Conservation (phyloP, 1,140 invertebrate genomes). For the Nylanderia fulva region DNA sequence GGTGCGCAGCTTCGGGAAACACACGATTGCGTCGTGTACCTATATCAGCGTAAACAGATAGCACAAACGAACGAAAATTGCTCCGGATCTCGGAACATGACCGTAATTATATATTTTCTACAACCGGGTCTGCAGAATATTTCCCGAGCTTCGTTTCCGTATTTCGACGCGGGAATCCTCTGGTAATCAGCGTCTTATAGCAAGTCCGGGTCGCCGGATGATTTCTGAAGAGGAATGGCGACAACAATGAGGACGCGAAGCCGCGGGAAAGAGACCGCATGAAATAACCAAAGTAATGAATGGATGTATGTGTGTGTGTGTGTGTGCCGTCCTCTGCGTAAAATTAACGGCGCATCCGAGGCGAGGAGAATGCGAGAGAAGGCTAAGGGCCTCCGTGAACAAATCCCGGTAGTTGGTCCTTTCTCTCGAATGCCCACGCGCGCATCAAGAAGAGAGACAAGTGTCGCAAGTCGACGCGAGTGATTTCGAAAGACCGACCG, state of each 20-base stretch:
- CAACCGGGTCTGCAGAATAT: conserved; percentile 4
- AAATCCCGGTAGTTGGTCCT: conserved; percentile 25
- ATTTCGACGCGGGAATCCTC: conserved; percentile 31
- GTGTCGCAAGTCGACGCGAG: background rate
- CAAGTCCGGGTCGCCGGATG: conserved; percentile 63
- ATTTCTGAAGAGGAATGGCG: conserved; percentile 61
- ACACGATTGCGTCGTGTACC: conserved; percentile 17
- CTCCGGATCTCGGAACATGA: background rate
- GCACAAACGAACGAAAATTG: conserved; percentile 15
- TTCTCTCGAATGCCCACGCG: background rate
- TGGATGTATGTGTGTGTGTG: conserved; percentile 26
- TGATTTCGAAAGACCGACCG: conserved; percentile 25
- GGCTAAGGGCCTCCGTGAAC: background rate
- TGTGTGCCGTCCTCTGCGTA: conserved; percentile 46
- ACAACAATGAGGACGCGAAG: conserved; percentile 57
- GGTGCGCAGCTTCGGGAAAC: conserved; percentile 19
- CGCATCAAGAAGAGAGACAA: conserved; percentile 5
- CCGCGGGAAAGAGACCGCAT: conserved; percentile 31
- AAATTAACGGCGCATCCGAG: conserved; percentile 65
- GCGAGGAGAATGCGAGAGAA: conserved; percentile 42
- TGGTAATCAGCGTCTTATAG: conserved; percentile 65
- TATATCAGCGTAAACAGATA: conserved; percentile 19
- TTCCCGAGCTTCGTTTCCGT: conserved; percentile 38
- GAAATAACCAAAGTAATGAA: conserved; percentile 54
- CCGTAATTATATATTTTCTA: conserved; percentile 41